Evolutionary conservation across 2,888 invertebrate species (phyloP).

Genomic region (Nemotelus nigrinus): DNA sequence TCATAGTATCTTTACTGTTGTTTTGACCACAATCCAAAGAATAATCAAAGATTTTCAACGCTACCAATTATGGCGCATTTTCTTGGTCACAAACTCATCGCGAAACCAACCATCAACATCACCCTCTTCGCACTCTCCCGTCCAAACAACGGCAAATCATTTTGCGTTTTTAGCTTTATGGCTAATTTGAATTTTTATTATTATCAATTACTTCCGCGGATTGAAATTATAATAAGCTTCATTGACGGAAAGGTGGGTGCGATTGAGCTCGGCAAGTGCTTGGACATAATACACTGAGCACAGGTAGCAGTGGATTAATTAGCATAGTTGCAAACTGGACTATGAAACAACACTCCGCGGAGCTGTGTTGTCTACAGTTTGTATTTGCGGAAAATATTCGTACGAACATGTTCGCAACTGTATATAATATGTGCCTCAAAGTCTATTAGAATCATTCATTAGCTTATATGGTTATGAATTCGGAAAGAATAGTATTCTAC

Average conservation of each 20-base stretch:
- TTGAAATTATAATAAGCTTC: conserved; percentile 15
- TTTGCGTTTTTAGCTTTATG: conserved; percentile 5
- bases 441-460: conserved; percentile 34
- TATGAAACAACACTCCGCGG: background rate
- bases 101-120: background rate
- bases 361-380: background rate
- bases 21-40: background rate
- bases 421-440: background rate
- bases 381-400: conserved; percentile 12
- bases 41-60: background rate
- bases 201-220: conserved; percentile 42
- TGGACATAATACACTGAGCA: background rate
- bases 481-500: conserved; percentile 16
- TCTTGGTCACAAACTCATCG: background rate
- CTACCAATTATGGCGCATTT: conserved; percentile 17
- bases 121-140: background rate
- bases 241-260: conserved; percentile 9
- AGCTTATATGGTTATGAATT: conserved; percentile 42
- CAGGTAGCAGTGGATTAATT: conserved; percentile 13
- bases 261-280: conserved; percentile 10
- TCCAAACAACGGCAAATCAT: background rate
- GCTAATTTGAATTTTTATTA: conserved; percentile 38
- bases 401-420: background rate
- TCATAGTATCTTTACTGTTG: no score
- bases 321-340: background rate